phyloP scores from a whole-genome alignment of 2,113 vertebrate genomes.

The Narcine bancroftii region DNA sequence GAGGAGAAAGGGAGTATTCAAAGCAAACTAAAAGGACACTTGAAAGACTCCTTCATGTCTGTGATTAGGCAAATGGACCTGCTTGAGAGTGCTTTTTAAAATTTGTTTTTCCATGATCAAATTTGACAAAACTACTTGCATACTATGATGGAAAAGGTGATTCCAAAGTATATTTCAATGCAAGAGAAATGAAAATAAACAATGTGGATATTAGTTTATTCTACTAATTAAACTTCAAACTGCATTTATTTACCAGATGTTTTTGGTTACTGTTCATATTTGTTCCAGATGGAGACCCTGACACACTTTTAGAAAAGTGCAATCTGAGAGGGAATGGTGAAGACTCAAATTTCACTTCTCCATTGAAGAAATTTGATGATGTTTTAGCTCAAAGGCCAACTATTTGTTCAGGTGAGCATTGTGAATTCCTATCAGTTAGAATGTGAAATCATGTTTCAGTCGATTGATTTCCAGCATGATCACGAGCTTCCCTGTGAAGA shows the following conservation, averaged over 20 bases:
- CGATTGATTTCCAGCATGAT: no score
- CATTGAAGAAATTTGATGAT: slow-evolving; percentile 14
- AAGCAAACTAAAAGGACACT: background rate
- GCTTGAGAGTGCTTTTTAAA: background rate
- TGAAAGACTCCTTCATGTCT: background rate
- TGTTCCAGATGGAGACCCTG: slow-evolving; percentile 76
- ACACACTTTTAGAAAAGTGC: slow-evolving; percentile 74
- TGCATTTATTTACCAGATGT: background rate
- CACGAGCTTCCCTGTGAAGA: no score
- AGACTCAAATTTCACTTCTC: slow-evolving; percentile 46
- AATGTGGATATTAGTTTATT: background rate
- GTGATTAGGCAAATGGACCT: background rate
- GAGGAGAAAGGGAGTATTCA: background rate
- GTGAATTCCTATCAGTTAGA: background rate
- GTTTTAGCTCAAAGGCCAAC: background rate
- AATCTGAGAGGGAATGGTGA: slow-evolving; percentile 63
- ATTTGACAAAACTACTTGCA: background rate
- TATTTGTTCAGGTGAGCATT: slow-evolving; percentile 34
- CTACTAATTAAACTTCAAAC: background rate
- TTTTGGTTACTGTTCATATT: slow-evolving; percentile 40
- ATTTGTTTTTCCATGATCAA: background rate
- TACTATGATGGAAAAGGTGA: background rate
- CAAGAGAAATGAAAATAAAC: slow-evolving; percentile 9
- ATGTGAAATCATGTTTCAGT: background rate
- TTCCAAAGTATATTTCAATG: background rate